Base-by-base conservation (phyloP, 2,888 invertebrate genomes). In the Drosophila siamana region DNA sequence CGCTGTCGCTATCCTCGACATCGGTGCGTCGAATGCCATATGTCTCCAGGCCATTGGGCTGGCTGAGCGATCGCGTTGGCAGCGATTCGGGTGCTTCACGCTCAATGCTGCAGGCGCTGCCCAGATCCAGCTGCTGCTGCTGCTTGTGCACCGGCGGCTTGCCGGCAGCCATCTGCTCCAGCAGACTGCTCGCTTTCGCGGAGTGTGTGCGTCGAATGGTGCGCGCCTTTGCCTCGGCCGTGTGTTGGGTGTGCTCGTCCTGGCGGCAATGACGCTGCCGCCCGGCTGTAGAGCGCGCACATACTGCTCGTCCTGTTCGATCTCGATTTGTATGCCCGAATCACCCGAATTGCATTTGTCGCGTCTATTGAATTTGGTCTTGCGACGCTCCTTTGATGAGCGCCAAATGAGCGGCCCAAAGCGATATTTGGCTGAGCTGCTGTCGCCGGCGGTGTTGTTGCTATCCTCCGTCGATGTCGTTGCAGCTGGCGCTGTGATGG, bases 271-370 rank as follows among this genome's bases (percentile, higher is more conserved):
- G 2, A 28, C 19, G 19, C 33, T 33, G 33, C 47, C 47, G 2
- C 46, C 54, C 8, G 52, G 47, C 11, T 47, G 52, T 24, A 75
- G 57, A 2, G 73, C 54, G 38, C 88, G 82, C 16, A 86, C 86
- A 78, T 85, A 91, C 50, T 89, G 89, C 44, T 92, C 91, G 69
- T 91, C 91, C 86, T 91, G 93, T 91, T 92, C 92, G 41, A 92
- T 70, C 93, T 95, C 95, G 79, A 95, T 94, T 92, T 95, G 95
- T 86, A 95, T 95, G 72, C 95, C 95, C 69, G 95, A 95, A 91
- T 95, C 95, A 4, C 95, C 95, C 89, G 95, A 95, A 91, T 95
- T 95, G 91, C 95, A 95, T 91, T 95, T 95, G 76, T 95, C 94
- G 80, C 94, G 94, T 63, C 95, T 93, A 62, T 94, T 94, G 56